Percentiles rank a stretch among this genome's conserved stretches.
Conservation (phyloP, 2,113 vertebrate genomes). For the Hemiscyllium ocellatum region DNA sequence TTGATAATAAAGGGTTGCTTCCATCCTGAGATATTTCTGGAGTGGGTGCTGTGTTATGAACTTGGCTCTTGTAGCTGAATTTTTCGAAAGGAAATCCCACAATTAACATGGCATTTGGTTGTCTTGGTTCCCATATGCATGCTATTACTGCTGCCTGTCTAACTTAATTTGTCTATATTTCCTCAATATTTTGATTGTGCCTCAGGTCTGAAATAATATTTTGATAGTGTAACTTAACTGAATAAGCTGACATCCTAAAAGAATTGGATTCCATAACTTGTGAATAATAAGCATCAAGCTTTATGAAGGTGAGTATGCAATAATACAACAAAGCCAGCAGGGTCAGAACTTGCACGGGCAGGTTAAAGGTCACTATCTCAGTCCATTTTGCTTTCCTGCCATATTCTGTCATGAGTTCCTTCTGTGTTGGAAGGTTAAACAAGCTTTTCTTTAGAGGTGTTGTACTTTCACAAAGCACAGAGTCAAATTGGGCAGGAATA, state of each 20-base stretch:
- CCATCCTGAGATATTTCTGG: neutral
- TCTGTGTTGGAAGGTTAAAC: neutral
- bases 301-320: constrained; percentile 19
- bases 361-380: constrained; percentile 4
- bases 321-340: neutral
- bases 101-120: constrained; percentile 25
- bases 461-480: neutral
- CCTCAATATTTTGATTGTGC: constrained; percentile 36
- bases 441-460: neutral
- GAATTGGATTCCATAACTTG: constrained; percentile 36
- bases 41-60: neutral
- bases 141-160: constrained; percentile 36
- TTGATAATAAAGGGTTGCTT: constrained; percentile 19
- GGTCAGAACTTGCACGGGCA: neutral
- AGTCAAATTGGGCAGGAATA: neutral
- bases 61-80: neutral
- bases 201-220: constrained; percentile 37
- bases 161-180: constrained; percentile 36
- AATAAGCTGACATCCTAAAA: constrained; percentile 37
- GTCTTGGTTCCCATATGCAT: constrained; percentile 32
- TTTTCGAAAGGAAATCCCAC: constrained; percentile 30
- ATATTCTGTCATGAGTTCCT: neutral
- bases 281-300: neutral
- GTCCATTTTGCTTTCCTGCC: constrained; percentile 1
- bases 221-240: constrained; percentile 36